Conservation (phyloP, 2,113 vertebrate genomes). For the Podarcis muralis region DNA sequence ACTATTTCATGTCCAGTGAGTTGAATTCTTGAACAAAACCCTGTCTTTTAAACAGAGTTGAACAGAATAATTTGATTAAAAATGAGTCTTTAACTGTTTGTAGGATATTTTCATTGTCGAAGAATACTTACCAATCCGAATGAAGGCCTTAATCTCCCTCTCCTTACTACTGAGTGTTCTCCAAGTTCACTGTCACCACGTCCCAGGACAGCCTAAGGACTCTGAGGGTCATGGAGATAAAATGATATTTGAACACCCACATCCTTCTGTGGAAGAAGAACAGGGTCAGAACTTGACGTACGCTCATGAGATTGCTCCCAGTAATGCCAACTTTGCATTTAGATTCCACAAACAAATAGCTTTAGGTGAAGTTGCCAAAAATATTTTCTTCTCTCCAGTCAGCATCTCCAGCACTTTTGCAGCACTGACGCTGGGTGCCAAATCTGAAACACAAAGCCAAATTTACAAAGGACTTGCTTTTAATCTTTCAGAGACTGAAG, state of each 20-base stretch:
- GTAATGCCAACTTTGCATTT: slow-evolving; percentile 83
- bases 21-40: not conserved
- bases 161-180: slow-evolving; percentile 59
- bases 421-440: slow-evolving; percentile 81
- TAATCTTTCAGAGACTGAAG: slow-evolving; percentile 52
- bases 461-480: slow-evolving; percentile 77
- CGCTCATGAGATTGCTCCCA: slow-evolving; percentile 50
- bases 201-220: not conserved
- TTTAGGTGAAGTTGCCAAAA: slow-evolving; percentile 20
- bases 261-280: not conserved
- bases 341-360: slow-evolving; percentile 78
- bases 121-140: slow-evolving; percentile 55
- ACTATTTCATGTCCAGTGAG: not conserved
- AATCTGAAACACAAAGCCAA: slow-evolving; percentile 75
- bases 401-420: slow-evolving; percentile 83
- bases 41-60: not conserved
- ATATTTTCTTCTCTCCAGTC: slow-evolving; percentile 88
- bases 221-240: slow-evolving; percentile 10
- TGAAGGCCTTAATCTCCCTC: slow-evolving; percentile 56
- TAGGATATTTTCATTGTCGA: slow-evolving; percentile 34
- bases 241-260: not conserved
- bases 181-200: slow-evolving; percentile 54
- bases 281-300: not conserved
- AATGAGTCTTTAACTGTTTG: not conserved
- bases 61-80: not conserved